Conservation (phyloP, 2,113 vertebrate species). For the Erythrocercus mccallii region DNA sequence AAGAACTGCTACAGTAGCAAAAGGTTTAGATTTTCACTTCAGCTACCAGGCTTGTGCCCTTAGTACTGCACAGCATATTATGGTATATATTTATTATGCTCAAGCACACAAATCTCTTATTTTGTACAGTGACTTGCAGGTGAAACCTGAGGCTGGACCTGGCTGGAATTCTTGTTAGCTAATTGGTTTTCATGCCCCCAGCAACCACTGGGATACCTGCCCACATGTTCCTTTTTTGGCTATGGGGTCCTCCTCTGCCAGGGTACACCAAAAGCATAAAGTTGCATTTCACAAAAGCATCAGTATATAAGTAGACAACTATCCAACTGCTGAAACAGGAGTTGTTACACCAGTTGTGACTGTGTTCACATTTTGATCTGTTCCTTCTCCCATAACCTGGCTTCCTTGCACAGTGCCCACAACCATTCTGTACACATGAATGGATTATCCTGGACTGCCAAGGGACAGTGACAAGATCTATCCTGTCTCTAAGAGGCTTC, state of each 20-base stretch:
- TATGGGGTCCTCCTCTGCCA: background rate
- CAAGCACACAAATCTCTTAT: background rate
- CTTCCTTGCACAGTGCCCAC: background rate
- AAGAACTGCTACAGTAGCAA: background rate
- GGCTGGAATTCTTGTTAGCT: background rate
- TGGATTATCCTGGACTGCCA: background rate
- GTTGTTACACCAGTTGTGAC: background rate
- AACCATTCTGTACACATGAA: background rate
- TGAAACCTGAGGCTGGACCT: background rate
- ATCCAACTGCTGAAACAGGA: background rate
- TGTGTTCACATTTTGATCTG: background rate
- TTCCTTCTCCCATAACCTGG: background rate
- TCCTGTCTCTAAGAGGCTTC: background rate
- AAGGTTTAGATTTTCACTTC: background rate
- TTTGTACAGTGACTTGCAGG: background rate
- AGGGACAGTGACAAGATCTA: background rate
- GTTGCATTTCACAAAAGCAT: background rate
- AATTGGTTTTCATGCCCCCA: background rate
- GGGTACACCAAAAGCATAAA: background rate
- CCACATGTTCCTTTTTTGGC: background rate
- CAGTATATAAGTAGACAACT: background rate
- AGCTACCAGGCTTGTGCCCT: background rate
- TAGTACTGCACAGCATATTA: background rate
- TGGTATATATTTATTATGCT: background rate
- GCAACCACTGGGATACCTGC: background rate